Conservation (phyloP, 2,888 invertebrate species). For the Ypsolopha scabrella region DNA sequence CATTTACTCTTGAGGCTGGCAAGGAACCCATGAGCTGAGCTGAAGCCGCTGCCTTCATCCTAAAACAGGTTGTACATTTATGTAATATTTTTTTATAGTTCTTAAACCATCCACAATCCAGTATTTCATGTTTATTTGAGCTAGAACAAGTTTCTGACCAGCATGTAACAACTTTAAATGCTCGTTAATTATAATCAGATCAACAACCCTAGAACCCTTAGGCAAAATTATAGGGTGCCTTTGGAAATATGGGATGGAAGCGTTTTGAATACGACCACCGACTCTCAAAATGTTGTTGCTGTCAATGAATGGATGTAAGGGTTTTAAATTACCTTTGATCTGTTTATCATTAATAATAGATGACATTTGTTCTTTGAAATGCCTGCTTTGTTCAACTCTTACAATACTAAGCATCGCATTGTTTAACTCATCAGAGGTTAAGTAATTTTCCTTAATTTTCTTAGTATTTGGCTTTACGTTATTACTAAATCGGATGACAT, state of each 20-base stretch:
- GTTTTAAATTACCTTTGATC: neutral
- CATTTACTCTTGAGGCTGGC: slow-evolving; percentile 7
- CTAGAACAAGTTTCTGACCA: neutral
- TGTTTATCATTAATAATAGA: neutral
- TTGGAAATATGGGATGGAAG: neutral
- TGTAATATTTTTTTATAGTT: slow-evolving; percentile 12
- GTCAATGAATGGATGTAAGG: neutral
- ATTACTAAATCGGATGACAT: neutral
- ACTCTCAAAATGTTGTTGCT: neutral
- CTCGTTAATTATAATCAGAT: neutral
- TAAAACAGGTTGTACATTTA: slow-evolving; percentile 14
- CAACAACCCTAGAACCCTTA: neutral
- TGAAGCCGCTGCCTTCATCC: slow-evolving; percentile 9
- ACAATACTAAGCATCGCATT: neutral
- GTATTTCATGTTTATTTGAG: slow-evolving; percentile 8
- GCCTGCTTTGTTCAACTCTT: neutral
- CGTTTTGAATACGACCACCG: neutral
- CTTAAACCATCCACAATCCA: slow-evolving; percentile 12
- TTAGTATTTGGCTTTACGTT: neutral
- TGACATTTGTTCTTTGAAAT: neutral
- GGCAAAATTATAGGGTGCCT: neutral
- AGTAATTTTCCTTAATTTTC: neutral
- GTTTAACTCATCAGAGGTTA: neutral
- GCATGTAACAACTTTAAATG: neutral
- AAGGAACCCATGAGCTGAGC: slow-evolving; percentile 13